A percentile compares a stretch with the other conserved stretches of the same genome.
Conservation (phyloP, 2,113 vertebrate species). For the Hemiprocne comata region DNA sequence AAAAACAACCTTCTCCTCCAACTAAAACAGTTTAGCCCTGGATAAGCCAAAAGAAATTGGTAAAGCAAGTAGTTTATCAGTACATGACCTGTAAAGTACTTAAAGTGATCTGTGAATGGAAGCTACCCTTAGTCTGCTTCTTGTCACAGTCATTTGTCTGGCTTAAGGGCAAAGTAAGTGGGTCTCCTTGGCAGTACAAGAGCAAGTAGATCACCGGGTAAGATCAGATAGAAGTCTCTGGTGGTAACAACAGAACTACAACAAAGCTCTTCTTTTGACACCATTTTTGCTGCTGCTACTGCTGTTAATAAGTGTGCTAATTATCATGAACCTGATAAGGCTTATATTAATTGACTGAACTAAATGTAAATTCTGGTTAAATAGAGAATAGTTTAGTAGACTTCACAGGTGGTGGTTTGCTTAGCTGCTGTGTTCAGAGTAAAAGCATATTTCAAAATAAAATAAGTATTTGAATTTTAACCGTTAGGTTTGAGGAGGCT, state of each 20-base stretch:
- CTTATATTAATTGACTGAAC: conserved; percentile 42
- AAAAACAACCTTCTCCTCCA: background rate
- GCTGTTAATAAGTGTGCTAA: conserved; percentile 58
- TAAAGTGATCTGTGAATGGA: conserved; percentile 61
- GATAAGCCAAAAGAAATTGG: conserved; percentile 32
- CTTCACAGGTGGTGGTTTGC: background rate
- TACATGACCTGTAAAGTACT: conserved; percentile 43
- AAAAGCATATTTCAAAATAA: background rate
- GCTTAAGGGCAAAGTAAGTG: conserved; percentile 49
- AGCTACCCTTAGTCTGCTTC: conserved; percentile 40
- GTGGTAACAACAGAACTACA: background rate
- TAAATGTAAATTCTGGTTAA: conserved; percentile 54
- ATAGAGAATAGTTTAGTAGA: background rate
- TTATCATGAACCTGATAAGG: conserved; percentile 53
- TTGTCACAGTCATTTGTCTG: conserved; percentile 64
- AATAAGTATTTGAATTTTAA: background rate
- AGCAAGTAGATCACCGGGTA: conserved; percentile 57
- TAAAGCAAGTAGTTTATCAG: conserved; percentile 51
- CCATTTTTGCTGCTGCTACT: conserved; percentile 10
- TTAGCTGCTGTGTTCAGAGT: background rate
- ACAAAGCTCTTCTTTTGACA: conserved; percentile 19
- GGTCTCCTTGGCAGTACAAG: conserved; percentile 27
- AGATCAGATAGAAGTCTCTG: conserved; percentile 56
- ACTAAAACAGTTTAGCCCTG: conserved; percentile 16
- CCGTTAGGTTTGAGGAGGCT: background rate